Conservation (phyloP, 1,140 invertebrate species). For the Hylaeus anthracinus region DNA sequence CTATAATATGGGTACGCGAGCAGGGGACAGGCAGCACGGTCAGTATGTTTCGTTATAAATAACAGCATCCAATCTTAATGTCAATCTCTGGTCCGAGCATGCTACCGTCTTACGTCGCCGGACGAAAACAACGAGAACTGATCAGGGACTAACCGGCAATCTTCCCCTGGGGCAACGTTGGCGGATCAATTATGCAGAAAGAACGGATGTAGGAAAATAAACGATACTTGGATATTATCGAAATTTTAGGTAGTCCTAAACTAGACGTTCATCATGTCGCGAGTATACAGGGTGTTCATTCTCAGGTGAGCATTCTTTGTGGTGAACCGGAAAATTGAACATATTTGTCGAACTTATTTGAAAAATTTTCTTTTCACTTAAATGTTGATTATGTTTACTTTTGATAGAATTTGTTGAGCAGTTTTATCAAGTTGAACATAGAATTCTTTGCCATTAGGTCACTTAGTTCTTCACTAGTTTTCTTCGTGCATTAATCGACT, state of each 20-base stretch:
- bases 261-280: not conserved
- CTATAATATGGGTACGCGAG: not conserved
- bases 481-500: no score
- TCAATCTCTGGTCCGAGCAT: slow-evolving; percentile 56
- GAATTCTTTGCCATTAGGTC: no score
- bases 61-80: slow-evolving; percentile 66
- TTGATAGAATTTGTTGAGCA: no score
- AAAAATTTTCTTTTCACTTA: no score
- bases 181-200: slow-evolving; percentile 62
- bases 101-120: slow-evolving; percentile 71
- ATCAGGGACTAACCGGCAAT: not conserved
- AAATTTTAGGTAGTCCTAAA: not conserved
- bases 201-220: not conserved
- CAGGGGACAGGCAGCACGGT: not conserved
- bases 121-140: slow-evolving; percentile 59
- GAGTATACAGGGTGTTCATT: not conserved
- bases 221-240: not conserved
- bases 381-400: no score
- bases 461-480: no score
- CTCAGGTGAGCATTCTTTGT: no score
- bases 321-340: no score
- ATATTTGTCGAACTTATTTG: no score
- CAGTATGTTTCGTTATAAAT: slow-evolving; percentile 43
- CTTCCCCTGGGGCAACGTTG: not conserved
- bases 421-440: no score